Base-by-base conservation (phyloP, 2,888 invertebrate genomes). In the Scelioninae gen. 2 region DNA sequence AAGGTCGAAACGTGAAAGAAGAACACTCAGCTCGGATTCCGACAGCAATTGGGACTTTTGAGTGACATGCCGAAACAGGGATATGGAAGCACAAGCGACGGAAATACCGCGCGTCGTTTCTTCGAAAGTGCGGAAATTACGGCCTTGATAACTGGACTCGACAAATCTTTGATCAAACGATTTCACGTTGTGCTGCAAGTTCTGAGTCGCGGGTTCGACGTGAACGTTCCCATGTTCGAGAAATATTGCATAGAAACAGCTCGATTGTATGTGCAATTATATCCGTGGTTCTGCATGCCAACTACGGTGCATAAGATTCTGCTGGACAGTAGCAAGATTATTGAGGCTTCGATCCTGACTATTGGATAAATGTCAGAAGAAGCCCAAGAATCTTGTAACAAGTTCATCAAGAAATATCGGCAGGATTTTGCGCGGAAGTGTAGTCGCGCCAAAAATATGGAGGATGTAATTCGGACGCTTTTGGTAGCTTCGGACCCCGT, bases 291-390 rank as follows among this genome's bases (percentile, higher is more conserved):
- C 31, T 43, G 11, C 11, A 55, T 55, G 55, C 37, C 77, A 76
- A 4, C 78, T 39, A 76, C 75, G n/a, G 74, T 81, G 7, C 81
- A 81, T 41, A 81, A 80, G 74, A 31, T 82, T 7, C 68, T 81
- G n/a, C 58, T 79, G 37, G 78, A 81, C 63, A 74, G 80, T 6
- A 16, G 50, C 33, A 50, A 78, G 46, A 74, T 82, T 11, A 77
- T 81, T 52, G 43, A 63, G n/a, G 61, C 72, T 16, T 70, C 75
- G 13, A 4, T 79, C 57, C n/a, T 53, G 28, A 25, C 53, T 13
- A 53, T 53, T 3, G 52, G 52, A 19, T 13, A 52, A 37, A 52
- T 52, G 31, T 52, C 52, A 9, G 31, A 52, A 11, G 52, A 53
- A 43, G 43, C 57, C 4, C 39, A 57, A 63, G 82, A 82, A 63